Evolutionary conservation across 1,140 invertebrate species (phyloP), one percentile per base, ranked within the genome.

Genomic region (Drosophila orena): DNA sequence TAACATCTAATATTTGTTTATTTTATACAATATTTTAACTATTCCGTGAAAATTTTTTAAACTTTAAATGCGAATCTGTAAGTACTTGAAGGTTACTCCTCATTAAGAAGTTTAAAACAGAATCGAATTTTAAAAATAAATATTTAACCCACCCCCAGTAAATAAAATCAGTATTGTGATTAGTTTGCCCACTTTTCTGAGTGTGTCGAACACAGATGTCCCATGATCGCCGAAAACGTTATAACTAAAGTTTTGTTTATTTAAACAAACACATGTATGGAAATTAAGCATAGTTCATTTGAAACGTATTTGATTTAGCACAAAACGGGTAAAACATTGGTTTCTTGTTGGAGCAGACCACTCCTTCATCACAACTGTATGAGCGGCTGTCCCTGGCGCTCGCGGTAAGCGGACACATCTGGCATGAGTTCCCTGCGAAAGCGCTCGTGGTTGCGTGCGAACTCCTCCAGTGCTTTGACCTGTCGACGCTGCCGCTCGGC

Each of bases 381-480:
- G 1, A 92, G 56, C 1, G 89, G 91, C 58, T 85, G 62, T 20
- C 35, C 56, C 43, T 73, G 60, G 27, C 62, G 64, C 12, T 72
- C 43, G 5, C 80, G 76, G 58, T 91, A 84, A 3, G 65, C 74
- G 10, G 58, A 35, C 6, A 92, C 76, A 35, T 92, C 83, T 7
- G 75, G 52, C 85, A 92, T 90, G 0, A 92, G 60, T 8, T 69
- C 27, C 12, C 59, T 10, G 6, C 85, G 81, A 61, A 75, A 92
- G 7, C 37, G 34, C 44, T 92, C 91, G 22, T 92, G 91, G 12
- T 46, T 62, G 12, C 56, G 37, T 4, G 52, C 43, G 20, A 92
- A 92, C 7, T 72, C 61, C 22, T 76, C 88, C 11, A 53, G 35
- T 12, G 58, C 59, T 37, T 30, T 69, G 5, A 35, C 37, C 17